Conservation (phyloP, 2,113 vertebrate species). For the Cheilinus undulatus region DNA sequence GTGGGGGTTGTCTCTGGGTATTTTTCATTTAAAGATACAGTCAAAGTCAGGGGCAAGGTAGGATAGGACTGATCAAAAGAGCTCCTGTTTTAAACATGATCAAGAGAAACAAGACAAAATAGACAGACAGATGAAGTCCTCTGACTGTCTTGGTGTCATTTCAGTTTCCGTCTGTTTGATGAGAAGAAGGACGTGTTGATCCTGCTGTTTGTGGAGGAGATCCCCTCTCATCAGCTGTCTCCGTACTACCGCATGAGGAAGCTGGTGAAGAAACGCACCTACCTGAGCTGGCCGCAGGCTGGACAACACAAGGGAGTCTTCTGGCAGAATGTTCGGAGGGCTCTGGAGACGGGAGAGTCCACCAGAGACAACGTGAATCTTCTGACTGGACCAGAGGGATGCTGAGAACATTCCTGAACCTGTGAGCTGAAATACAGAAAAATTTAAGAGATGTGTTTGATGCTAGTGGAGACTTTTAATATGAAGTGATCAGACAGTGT, state of each 20-base stretch:
- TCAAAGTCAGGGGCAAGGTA: no score
- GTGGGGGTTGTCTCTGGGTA: conserved; percentile 1
- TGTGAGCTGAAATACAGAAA: no score
- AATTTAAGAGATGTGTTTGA: no score
- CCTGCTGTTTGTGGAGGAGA: conserved; percentile 78
- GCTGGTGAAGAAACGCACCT: conserved; percentile 68
- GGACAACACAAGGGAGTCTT: conserved; percentile 57
- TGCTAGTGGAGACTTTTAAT: no score
- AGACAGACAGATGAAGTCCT: no score
- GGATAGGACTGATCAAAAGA: no score
- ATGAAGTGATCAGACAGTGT: no score
- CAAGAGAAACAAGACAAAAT: no score
- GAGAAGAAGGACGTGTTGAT: conserved; percentile 76
- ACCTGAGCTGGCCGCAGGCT: conserved; percentile 72
- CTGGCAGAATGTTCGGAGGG: conserved; percentile 72
- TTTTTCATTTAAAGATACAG: no score
- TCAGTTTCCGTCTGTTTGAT: conserved; percentile 76
- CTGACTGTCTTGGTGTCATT: background rate
- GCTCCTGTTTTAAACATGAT: no score
- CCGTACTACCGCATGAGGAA: conserved; percentile 68
- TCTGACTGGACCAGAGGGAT: no score
- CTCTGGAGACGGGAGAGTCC: conserved; percentile 48
- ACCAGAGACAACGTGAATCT: background rate
- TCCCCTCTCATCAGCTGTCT: conserved; percentile 63
- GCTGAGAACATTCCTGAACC: no score